Evolutionary conservation across 2,888 invertebrate species (phyloP).

Genomic region (Nomada lathburiana): DNA sequence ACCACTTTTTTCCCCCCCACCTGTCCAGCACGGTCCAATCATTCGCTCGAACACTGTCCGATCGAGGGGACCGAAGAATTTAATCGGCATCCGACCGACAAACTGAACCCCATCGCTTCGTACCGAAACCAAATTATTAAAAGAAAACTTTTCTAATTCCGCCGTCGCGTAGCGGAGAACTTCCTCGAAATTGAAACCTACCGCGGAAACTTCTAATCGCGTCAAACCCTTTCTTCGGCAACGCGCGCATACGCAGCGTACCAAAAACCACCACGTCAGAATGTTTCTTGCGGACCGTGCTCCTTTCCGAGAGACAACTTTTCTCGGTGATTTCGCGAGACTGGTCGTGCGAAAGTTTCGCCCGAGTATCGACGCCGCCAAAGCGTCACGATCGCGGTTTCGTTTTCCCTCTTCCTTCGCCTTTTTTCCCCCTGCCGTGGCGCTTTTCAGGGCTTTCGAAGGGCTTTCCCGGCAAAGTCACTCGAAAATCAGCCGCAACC

Average conservation of each 20-base stretch:
- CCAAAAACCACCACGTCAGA: conserved; percentile 4
- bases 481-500: conserved; percentile 75
- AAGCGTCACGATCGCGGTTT: conserved; percentile 63
- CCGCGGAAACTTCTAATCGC: conserved; percentile 28
- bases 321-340: neutral
- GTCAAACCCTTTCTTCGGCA: neutral
- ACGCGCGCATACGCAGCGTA: conserved; percentile 10
- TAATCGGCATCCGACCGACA: too few species aligned
- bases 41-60: neutral
- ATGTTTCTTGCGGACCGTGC: conserved; percentile 6
- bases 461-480: conserved; percentile 77
- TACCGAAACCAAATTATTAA: neutral
- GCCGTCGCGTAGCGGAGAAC: neutral
- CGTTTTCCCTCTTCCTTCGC: conserved; percentile 60
- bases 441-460: conserved; percentile 68
- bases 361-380: conserved; percentile 17
- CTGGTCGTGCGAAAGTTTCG: conserved; percentile 22
- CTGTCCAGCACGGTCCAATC: neutral
- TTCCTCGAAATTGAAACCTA: conserved; percentile 31
- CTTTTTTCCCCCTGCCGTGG: conserved; percentile 41
- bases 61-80: neutral
- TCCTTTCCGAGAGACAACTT: too few species aligned
- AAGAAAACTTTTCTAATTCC: neutral
- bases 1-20: neutral
- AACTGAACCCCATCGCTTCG: too few species aligned